These are phyloP conservation scores for Adineta ricciae DNA, from an alignment of 2,888 invertebrate species.

Conservation along the genomic window DNA sequence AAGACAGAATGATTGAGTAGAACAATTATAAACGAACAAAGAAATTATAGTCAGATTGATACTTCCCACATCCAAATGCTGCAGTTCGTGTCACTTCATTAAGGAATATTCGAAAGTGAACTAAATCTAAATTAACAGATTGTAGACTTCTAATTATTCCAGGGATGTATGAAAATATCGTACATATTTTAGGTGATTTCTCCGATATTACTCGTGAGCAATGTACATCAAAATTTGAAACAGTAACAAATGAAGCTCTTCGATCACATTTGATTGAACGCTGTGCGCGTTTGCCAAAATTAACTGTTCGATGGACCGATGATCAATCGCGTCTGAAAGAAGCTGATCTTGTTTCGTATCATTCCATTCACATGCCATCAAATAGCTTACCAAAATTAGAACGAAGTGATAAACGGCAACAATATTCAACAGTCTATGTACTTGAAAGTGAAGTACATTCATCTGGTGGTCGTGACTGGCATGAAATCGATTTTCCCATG, in stretches of 20 bases:
- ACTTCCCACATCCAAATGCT: too few species aligned
- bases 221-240: neutral
- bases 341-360: neutral
- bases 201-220: neutral
- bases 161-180: too few species aligned
- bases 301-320: neutral
- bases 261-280: neutral
- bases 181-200: constrained; percentile 18
- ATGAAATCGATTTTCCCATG: constrained; percentile 33
- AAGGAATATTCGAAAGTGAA: too few species aligned
- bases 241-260: neutral
- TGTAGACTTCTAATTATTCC: too few species aligned
- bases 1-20: neutral
- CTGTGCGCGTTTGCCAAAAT: neutral
- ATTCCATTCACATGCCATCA: constrained; percentile 18
- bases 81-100: too few species aligned
- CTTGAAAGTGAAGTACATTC: constrained; percentile 34
- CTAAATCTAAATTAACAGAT: too few species aligned
- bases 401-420: neutral
- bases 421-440: constrained; percentile 30
- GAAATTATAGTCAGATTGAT: too few species aligned
- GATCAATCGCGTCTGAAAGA: neutral
- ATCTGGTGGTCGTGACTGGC: constrained; percentile 30
- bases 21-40: neutral
- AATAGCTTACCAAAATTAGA: neutral